Percentiles rank a stretch among this genome's conserved stretches.
phyloP scores from a whole-genome alignment of 2,888 invertebrate genomes.

The Lepetodrilus schrolli region DNA sequence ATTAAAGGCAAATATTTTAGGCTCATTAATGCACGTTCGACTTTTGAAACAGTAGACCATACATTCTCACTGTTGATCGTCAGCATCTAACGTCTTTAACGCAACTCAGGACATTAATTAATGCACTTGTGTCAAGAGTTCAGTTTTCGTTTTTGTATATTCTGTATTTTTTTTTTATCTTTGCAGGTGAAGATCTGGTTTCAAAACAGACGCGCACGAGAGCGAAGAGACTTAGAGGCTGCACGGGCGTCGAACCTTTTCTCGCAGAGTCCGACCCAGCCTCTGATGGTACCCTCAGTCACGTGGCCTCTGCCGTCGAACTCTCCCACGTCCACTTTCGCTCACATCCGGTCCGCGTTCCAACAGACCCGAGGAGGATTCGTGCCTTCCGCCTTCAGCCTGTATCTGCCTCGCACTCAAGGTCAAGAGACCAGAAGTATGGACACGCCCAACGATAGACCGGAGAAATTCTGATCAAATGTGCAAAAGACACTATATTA shows the following conservation, averaged over 20 bases:
- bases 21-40: too few species aligned
- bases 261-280: slow-evolving; percentile 41
- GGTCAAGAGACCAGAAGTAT: background rate
- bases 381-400: slow-evolving; percentile 38
- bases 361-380: slow-evolving; percentile 34
- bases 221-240: slow-evolving; percentile 69
- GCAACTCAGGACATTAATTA: too few species aligned
- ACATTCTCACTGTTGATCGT: too few species aligned
- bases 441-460: background rate
- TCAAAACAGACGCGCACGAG: slow-evolving; percentile 73
- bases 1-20: too few species aligned
- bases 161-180: background rate
- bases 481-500: too few species aligned
- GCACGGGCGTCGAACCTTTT: slow-evolving; percentile 38
- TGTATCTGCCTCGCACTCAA: slow-evolving; percentile 12
- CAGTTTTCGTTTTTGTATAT: too few species aligned
- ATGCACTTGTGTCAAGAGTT: too few species aligned
- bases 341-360: slow-evolving; percentile 21
- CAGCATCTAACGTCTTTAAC: too few species aligned
- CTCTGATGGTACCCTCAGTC: slow-evolving; percentile 43
- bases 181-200: slow-evolving; percentile 75
- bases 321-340: slow-evolving; percentile 2
- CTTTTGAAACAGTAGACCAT: too few species aligned
- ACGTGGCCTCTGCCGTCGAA: slow-evolving; percentile 38
- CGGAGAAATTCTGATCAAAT: background rate